Evolutionary conservation across 2,888 invertebrate species (phyloP).

Genomic region (Dysmachus trigonus): DNA sequence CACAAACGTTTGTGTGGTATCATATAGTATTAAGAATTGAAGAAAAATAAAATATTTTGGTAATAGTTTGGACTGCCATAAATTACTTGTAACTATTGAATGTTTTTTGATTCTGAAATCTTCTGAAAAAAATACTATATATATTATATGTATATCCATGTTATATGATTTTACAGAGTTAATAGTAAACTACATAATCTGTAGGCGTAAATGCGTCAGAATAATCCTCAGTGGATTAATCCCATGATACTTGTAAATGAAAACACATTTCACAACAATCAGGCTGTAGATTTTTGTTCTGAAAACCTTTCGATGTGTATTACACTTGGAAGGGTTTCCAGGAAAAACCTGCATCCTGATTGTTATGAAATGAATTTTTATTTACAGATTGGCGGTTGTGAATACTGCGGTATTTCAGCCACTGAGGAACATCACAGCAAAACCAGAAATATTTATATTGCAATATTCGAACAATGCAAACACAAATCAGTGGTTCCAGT

Average conservation of each 20-base stretch:
- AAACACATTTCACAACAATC: neutral
- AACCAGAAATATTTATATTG: neutral
- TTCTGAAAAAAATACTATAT: too few species aligned
- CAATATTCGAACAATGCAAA: neutral
- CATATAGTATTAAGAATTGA: too few species aligned
- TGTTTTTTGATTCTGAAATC: too few species aligned
- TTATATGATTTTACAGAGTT: neutral
- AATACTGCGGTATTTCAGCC: neutral
- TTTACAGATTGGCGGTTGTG: too few species aligned
- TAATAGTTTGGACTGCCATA: too few species aligned
- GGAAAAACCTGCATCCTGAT: too few species aligned
- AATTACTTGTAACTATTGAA: too few species aligned
- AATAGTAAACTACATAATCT: neutral
- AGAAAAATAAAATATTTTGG: too few species aligned
- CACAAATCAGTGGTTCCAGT: neutral
- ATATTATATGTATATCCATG: too few species aligned
- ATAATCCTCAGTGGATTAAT: neutral
- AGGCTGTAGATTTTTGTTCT: neutral
- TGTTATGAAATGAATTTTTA: too few species aligned
- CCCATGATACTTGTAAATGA: neutral
- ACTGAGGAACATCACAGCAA: neutral
- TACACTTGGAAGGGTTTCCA: too few species aligned
- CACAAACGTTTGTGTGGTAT: too few species aligned
- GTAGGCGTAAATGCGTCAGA: neutral
- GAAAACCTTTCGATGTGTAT: neutral